phyloP scores from a whole-genome alignment of 2,113 vertebrate species.

The Himantopus leucocephalus region DNA sequence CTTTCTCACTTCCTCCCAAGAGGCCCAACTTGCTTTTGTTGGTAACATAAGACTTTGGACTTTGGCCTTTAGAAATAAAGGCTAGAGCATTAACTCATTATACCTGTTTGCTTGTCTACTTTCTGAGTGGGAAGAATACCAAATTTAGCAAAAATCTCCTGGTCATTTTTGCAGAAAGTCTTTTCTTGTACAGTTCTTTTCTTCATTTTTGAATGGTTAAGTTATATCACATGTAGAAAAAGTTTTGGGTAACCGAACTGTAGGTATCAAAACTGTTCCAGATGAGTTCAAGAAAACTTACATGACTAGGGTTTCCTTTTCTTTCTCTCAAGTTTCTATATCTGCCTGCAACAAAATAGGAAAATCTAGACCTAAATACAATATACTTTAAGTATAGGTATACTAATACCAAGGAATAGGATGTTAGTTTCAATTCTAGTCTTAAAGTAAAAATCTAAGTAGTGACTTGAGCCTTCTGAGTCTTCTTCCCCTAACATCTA shows the following conservation, averaged over 20 bases:
- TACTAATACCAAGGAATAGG: neutral
- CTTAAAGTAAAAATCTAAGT: neutral
- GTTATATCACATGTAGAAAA: neutral
- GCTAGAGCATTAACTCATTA: neutral
- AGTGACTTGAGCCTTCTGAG: neutral
- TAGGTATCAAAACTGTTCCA: neutral
- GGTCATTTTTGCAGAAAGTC: neutral
- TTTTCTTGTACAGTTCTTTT: neutral
- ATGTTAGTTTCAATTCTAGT: neutral
- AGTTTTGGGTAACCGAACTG: neutral
- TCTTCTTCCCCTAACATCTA: neutral
- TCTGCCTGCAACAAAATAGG: neutral
- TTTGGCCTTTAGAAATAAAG: neutral
- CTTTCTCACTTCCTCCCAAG: conserved; percentile 4
- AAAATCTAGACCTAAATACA: neutral
- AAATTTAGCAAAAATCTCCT: neutral
- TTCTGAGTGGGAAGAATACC: neutral
- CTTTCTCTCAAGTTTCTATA: neutral
- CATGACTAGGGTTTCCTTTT: neutral
- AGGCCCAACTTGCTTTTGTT: neutral
- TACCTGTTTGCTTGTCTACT: neutral
- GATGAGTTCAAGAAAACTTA: neutral
- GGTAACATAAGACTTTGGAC: neutral
- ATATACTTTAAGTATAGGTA: neutral
- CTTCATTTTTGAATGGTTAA: neutral